Evolutionary conservation across 2,888 invertebrate species (phyloP), one percentile per base, ranked within the genome.

Genomic region (Macaria liturata): DNA sequence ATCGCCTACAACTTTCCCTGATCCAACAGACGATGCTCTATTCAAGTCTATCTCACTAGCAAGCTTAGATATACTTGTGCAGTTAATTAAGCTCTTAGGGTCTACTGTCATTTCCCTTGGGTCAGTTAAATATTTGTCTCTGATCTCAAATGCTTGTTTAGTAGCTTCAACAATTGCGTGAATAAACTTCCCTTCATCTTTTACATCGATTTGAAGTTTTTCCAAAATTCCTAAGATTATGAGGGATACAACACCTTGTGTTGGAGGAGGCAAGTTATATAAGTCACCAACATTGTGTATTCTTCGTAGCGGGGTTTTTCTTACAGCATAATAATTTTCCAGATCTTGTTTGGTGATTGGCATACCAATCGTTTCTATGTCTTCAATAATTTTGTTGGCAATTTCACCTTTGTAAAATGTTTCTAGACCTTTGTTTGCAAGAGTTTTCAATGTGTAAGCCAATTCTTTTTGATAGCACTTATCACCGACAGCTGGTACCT

Each of bases 221-320:
- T 91, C 88, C 63, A 90, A 71, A 20, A 90, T 77, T 39, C 86
- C 88, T 44, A 90, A 80, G 57, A 91, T 76, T 5, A 80, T 70
- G 45, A 91, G 66, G 1, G 89, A 90, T 62, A 83, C 80, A 65
- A 85, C 61, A 4, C 91, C 91, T 72, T 90, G 89, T n/a, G 91
- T 84, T n/a, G 91, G 91, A 40, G 91, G 88, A 37, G 90, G 89
- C 60, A 80, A 65, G 64, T 91, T 90, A 49, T 76, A 85, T 54
- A 91, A 46, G 53, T 86, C 84, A 0, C 88, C 89, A 46, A 78
- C 69, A 43, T 74, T 80, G 56, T 88, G 89, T 37, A 71, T 52
- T 58, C 88, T 69, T 62, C 76, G 71, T 65, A 91, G 67, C 42
- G 90, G 88, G 56, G 62, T 68, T 68, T 82, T 85, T 61, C 86